phyloP scores from a whole-genome alignment of 2,113 vertebrate species.

The Pristiophorus japonicus region DNA sequence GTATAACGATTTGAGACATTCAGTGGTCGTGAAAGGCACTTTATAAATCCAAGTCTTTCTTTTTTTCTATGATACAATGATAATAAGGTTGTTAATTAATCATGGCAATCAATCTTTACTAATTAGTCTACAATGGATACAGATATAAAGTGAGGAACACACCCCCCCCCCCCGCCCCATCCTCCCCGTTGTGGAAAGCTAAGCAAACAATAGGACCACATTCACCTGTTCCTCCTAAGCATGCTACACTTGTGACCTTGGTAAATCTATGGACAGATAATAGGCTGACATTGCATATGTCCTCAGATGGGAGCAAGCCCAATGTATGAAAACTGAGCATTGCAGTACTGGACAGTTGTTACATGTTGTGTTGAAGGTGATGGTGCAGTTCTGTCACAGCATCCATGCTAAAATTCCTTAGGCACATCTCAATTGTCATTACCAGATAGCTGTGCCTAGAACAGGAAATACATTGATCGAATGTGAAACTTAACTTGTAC shows the following conservation, averaged over 20 bases:
- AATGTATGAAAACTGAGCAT: neutral
- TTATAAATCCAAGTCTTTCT: no score
- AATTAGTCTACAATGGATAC: no score
- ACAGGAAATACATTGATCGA: neutral
- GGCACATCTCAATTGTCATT: neutral
- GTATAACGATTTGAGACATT: no score
- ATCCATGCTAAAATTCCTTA: neutral
- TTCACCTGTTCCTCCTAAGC: neutral
- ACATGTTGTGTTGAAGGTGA: neutral
- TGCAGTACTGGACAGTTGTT: neutral
- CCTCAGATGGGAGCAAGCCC: neutral
- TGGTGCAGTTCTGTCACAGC: neutral
- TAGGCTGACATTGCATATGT: neutral
- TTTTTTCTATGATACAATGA: no score
- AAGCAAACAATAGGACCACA: neutral
- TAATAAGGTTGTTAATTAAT: no score
- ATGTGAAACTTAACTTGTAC: neutral
- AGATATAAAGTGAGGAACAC: no score
- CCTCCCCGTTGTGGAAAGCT: neutral
- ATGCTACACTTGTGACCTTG: neutral
- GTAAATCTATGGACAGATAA: neutral
- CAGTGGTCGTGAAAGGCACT: no score
- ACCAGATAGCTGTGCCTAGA: neutral
- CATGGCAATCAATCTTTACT: no score
- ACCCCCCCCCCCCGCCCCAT: no score